Conservation (phyloP, 2,888 invertebrate species). For the Nineta flava region DNA sequence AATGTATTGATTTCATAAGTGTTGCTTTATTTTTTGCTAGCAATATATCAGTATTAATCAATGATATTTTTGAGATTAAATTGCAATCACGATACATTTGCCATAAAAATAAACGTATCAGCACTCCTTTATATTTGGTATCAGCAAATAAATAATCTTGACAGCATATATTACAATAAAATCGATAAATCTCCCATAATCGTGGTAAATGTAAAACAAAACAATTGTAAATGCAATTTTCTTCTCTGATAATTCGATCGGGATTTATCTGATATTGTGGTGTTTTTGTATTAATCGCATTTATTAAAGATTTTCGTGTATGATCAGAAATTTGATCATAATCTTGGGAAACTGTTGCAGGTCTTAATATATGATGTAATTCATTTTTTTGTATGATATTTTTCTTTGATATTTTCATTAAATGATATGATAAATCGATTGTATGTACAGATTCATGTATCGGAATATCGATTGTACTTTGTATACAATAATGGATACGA, state of each 20-base stretch:
- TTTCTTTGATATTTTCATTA: conserved; percentile 22
- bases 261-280: neutral
- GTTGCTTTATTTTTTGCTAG: conserved; percentile 32
- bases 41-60: conserved; percentile 34
- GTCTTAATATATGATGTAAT: conserved; percentile 14
- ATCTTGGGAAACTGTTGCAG: no score
- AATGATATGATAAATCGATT: conserved; percentile 30
- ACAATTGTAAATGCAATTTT: conserved; percentile 29
- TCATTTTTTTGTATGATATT: conserved; percentile 14
- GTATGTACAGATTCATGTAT: conserved; percentile 23
- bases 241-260: conserved; percentile 23
- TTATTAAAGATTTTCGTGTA: neutral
- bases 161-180: conserved; percentile 29
- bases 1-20: conserved; percentile 29
- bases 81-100: conserved; percentile 41
- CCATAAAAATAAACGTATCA: conserved; percentile 40
- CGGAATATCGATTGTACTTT: conserved; percentile 12
- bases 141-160: neutral
- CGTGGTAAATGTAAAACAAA: conserved; percentile 31
- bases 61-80: conserved; percentile 30
- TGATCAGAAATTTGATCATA: neutral
- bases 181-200: conserved; percentile 33
- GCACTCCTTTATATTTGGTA: conserved; percentile 20
- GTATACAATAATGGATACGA: conserved; percentile 1
- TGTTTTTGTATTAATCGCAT: neutral